A percentile compares a stretch with the other conserved stretches of the same genome.
Conservation (phyloP, 2,888 invertebrate genomes). For the Altica lythri region DNA sequence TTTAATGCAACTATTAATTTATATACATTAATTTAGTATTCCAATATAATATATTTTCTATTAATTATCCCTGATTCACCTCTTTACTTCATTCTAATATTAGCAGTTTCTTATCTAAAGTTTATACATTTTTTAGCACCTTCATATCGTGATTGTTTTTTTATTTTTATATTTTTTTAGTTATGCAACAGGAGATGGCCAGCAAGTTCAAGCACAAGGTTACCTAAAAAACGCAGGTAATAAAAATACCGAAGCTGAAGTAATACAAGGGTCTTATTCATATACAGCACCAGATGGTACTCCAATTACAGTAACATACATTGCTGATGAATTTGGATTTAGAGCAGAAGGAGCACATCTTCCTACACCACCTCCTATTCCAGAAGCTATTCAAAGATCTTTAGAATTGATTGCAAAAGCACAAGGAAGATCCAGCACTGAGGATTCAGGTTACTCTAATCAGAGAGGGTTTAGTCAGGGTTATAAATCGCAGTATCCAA, state of each 20-base stretch:
- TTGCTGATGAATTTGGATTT: constrained; percentile 81
- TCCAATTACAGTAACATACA: constrained; percentile 65
- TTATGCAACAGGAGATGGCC: constrained; percentile 77
- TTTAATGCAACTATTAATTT: background rate
- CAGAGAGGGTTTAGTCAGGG: constrained; percentile 23
- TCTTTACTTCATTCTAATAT: no score
- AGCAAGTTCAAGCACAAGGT: constrained; percentile 77
- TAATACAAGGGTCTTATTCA: constrained; percentile 76
- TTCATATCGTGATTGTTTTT: no score
- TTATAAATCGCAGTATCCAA: constrained; percentile 39
- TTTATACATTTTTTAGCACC: background rate
- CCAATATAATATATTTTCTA: no score
- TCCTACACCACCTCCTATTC: constrained; percentile 76
- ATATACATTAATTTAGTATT: no score
- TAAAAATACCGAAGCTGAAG: constrained; percentile 71
- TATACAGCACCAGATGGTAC: constrained; percentile 76
- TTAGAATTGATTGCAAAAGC: constrained; percentile 49
- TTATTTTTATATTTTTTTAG: constrained; percentile 59
- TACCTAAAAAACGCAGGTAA: constrained; percentile 73
- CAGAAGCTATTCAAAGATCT: constrained; percentile 69
- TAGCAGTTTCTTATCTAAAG: background rate
- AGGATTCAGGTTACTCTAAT: constrained; percentile 37
- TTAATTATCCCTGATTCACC: no score
- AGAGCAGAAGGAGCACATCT: constrained; percentile 77
- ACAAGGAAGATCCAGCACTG: constrained; percentile 32